A percentile compares a stretch with the other conserved stretches of the same genome.
phyloP scores from a whole-genome alignment of 2,113 vertebrate genomes.

The Cheirogaleus medius region DNA sequence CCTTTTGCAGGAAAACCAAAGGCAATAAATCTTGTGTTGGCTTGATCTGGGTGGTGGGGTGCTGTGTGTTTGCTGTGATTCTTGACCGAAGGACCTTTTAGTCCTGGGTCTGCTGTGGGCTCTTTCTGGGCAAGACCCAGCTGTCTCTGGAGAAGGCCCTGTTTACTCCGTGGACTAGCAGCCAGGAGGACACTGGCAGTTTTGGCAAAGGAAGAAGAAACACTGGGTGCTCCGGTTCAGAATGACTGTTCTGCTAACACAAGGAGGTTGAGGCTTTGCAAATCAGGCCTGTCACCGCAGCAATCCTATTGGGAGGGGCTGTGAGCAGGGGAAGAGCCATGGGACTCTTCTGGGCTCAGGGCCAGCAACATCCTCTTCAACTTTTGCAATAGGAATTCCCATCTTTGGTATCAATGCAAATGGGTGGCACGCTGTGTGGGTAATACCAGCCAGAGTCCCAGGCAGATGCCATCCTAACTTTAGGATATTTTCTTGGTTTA shows the following conservation, averaged over 20 bases:
- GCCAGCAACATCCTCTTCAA: neutral
- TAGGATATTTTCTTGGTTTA: neutral
- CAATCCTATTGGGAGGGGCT: neutral
- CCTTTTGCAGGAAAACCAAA: constrained; percentile 44
- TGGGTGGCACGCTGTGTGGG: fast-evolving
- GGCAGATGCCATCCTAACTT: neutral
- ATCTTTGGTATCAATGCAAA: neutral
- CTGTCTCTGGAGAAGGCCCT: neutral
- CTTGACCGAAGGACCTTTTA: neutral
- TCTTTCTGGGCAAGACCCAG: neutral
- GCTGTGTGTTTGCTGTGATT: neutral
- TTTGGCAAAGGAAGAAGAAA: neutral
- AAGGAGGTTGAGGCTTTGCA: neutral
- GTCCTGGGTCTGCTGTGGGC: neutral
- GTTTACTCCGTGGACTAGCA: neutral
- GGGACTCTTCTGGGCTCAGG: neutral
- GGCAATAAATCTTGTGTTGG: neutral
- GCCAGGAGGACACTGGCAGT: neutral
- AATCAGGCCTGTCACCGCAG: neutral
- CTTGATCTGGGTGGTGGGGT: neutral
- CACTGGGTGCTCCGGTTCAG: neutral
- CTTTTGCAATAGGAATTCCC: neutral
- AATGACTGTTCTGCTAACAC: neutral
- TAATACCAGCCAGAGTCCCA: neutral
- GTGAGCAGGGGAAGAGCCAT: fast-evolving